A percentile compares a stretch with the other conserved stretches of the same genome.
Evolutionary conservation across 2,797 vertebrate genomes (phyloP).

Genomic region (Muscicapa comitata): DNA sequence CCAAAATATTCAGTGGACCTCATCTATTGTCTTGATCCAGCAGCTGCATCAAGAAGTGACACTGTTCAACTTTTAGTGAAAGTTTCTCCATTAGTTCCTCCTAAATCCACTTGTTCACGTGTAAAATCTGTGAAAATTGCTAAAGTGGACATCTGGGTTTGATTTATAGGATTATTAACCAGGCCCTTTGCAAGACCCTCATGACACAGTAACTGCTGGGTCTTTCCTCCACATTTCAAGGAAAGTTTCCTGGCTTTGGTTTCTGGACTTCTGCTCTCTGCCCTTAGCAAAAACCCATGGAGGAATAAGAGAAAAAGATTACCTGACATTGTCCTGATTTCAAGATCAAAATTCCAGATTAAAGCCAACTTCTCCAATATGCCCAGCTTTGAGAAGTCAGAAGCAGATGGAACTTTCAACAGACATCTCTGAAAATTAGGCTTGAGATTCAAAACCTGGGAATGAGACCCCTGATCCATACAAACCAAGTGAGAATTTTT

Average conservation of each 20-base stretch:
- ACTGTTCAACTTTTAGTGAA: neutral
- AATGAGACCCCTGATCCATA: neutral
- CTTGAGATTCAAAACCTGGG: neutral
- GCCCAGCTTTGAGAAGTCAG: neutral
- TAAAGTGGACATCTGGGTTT: neutral
- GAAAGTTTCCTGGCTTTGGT: neutral
- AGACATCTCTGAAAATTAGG: neutral
- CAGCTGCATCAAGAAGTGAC: neutral
- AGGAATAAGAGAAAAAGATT: neutral
- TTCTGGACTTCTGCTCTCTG: neutral
- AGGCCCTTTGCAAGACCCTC: neutral
- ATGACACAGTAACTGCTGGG: neutral
- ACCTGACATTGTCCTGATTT: neutral
- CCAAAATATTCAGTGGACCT: neutral
- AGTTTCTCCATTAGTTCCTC: neutral
- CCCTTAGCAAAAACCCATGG: neutral
- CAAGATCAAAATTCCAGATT: neutral
- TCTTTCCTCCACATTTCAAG: neutral
- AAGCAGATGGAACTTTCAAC: neutral
- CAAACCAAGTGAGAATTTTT: neutral
- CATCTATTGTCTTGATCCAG: neutral
- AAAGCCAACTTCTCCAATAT: neutral
- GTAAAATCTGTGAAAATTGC: neutral
- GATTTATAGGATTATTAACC: neutral
- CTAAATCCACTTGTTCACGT: neutral